phyloP scores from a whole-genome alignment of 2,113 vertebrate genomes.

The Micromys minutus region DNA sequence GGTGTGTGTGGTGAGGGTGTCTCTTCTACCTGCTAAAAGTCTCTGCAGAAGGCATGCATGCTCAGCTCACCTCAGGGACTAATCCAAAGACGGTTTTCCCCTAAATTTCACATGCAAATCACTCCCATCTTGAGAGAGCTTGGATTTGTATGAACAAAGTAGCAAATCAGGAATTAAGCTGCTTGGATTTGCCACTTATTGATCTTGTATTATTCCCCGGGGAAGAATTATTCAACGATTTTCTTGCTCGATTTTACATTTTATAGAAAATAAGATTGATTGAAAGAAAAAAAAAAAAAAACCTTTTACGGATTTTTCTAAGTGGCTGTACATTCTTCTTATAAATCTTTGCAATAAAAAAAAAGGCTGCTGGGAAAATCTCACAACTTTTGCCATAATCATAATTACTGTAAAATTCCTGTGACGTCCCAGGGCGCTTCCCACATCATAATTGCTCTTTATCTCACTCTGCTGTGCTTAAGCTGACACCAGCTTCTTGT shows the following conservation, averaged over 20 bases:
- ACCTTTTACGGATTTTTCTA: conserved; percentile 42
- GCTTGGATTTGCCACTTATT: conserved; percentile 62
- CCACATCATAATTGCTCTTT: conserved; percentile 45
- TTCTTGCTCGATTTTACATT: conserved; percentile 56
- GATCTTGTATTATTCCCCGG: conserved; percentile 45
- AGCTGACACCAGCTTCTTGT: conserved; percentile 61
- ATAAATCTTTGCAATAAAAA: conserved; percentile 64
- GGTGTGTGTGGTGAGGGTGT: fast-evolving
- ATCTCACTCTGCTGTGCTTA: conserved; percentile 33
- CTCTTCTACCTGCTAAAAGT: neutral
- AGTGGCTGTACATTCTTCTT: conserved; percentile 49
- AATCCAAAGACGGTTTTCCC: conserved; percentile 42
- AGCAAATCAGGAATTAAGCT: conserved; percentile 72
- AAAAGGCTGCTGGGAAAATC: conserved; percentile 69
- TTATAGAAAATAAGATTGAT: conserved; percentile 60
- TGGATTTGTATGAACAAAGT: conserved; percentile 72
- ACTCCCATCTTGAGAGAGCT: conserved; percentile 57
- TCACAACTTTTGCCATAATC: conserved; percentile 54
- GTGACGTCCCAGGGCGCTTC: conserved; percentile 42
- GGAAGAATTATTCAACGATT: conserved; percentile 44
- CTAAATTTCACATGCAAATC: conserved; percentile 70
- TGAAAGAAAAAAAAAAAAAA: neutral
- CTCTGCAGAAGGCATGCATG: conserved; percentile 44
- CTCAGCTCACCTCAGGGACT: conserved; percentile 8
- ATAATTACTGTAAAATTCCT: conserved; percentile 63